Base-by-base conservation (phyloP, 2,888 invertebrate genomes). In the Epiperipatus broadwayi region DNA sequence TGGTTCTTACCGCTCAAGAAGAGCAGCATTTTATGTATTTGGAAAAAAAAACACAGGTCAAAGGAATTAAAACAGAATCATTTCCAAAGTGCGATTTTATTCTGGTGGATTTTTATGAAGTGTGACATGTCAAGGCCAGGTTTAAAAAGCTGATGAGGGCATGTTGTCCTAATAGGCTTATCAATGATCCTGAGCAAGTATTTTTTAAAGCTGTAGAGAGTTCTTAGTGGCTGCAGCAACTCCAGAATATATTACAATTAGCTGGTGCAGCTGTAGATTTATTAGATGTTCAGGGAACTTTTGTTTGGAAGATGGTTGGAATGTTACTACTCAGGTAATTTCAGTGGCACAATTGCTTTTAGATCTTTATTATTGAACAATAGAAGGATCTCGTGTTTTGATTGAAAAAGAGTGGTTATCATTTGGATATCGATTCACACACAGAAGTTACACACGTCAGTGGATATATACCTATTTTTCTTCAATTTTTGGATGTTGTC, bases 361-460 rank as follows among this genome's bases (percentile, higher is more conserved):
- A 37, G 95, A 95, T 64, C 89, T 93, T 0, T 81, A 80, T 61
- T 97, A 97, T 63, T 70, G 95, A 15, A 91, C 89, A 0, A 66
- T 93, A 28, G 85, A 61, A 46, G 91, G 91, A 0, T 89, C 91
- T 57, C 72, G 81, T 10, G 74, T 78, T 10, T 66, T 95, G 1
- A 73, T 95, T 16, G 93, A 95, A 59, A 95, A 95, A 61, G 95
- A 97, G 58, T 97, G 95, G 95, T 70, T 95, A 35, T 85, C 85
- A 0, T 78, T 91, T 56, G 95, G 95, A 0, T 93, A 95, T 62
- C 71, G 80, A 20, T 95, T 89, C 61, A 80, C 83, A 34, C 44
- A 63, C 63, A 3, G 79, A 78, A 10, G 75, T 62, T 15, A 61
- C 61, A 41, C 83, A 85, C 57, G 78, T 81, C 40, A 72, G 71